Evolutionary conservation across 2,888 invertebrate genomes (phyloP), one percentile per base, ranked within the genome.

Genomic region (Pyrocoelia pectoralis): DNA sequence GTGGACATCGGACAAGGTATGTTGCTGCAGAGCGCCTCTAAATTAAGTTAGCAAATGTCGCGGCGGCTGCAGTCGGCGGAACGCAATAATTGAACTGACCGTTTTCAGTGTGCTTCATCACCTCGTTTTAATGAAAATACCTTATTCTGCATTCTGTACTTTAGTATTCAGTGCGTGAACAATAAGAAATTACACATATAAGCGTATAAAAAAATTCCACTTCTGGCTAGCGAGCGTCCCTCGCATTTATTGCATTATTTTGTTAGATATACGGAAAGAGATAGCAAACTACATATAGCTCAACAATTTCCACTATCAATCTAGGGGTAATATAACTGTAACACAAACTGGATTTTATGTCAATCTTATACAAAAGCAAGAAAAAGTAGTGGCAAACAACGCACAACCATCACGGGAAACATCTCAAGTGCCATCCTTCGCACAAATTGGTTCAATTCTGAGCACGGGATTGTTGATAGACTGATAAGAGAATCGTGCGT

Each of bases 31-130:
- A 68, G 66, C 71, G 72, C 70, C 74, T 74, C 74, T 77, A 79
- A 79, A 79, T 80, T 79, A 77, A 80, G 80, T 79, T 79, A 76
- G 79, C 77, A 77, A 77, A 78, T 77, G 76, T 77, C 76, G 74
- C 74, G 74, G 71, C 72, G 72, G 73, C 74, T 76, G 76, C 75
- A 76, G 72, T 66, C 75, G 70, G 70, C 73, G 74, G 73, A 69
- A 74, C 74, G 76, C 76, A 77, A 78, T 78, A 78, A 77, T 74
- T 74, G 73, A 67, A 67, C 62, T 68, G 71, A 66, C 73, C 73
- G 66, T 69, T 75, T 74, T 73, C 24, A 69, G 71, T 71, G 75
- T 76, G 76, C 77, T 78, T 76, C 79, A 78, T 79, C 79, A 79
- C 77, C 76, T 77, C 75, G 71, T 70, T 73, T 79, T 79, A 79